These are phyloP conservation scores for Fukomys damarensis DNA, from an alignment of 2,113 vertebrate genomes.

Conservation along the genomic window DNA sequence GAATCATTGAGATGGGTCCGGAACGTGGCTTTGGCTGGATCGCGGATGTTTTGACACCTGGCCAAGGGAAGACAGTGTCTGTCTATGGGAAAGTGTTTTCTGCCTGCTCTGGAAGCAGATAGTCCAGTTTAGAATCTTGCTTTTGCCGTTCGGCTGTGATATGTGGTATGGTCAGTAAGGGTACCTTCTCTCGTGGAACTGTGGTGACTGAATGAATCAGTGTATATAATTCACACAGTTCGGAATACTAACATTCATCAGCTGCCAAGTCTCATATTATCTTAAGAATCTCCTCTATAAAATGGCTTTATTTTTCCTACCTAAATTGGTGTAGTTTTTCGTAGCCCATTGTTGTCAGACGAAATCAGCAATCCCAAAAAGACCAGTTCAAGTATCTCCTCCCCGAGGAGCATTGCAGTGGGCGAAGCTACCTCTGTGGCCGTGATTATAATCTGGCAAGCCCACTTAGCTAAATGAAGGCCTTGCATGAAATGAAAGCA, in stretches of 20 bases:
- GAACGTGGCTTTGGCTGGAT: background rate
- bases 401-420: background rate
- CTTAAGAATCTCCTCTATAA: background rate
- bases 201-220: background rate
- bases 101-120: background rate
- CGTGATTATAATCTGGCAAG: background rate
- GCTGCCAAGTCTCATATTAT: background rate
- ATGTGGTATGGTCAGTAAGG: background rate
- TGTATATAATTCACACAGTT: background rate
- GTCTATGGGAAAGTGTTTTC: background rate
- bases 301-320: constrained; percentile 2
- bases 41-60: background rate
- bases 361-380: background rate
- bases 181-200: background rate
- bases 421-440: background rate
- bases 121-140: background rate
- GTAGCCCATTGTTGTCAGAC: background rate
- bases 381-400: background rate
- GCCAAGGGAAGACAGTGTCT: background rate
- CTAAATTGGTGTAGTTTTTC: background rate
- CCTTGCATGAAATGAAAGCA: background rate
- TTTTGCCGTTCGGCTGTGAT: background rate
- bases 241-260: background rate
- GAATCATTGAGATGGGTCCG: background rate
- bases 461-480: background rate